Evolutionary conservation across 2,113 vertebrate species (phyloP), one percentile per base, ranked within the genome.

Genomic region (Amblyornis subalaris): DNA sequence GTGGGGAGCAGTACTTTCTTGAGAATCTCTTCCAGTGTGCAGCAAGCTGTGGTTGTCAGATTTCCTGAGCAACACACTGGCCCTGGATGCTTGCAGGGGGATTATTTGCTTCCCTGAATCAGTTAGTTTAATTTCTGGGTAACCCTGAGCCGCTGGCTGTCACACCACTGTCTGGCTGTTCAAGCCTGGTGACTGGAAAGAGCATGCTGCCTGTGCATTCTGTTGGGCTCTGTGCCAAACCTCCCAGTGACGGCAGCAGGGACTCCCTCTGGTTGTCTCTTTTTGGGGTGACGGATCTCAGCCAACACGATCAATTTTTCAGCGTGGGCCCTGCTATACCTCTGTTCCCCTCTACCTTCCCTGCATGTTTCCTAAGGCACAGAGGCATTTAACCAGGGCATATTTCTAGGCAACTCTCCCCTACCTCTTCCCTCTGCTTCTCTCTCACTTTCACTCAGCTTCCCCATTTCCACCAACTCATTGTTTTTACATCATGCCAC

Each of bases 171-270:
- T 47, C n/a, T 66, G 35, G 20, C 53, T 86, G 38, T 47, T 67
- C 14, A n/a, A 8, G 60, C 24, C 33, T 0, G 0, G 38, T 18
- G 20, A 36, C 29, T n/a, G 35, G 48, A 55, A 47, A 62, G n/a
- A 2, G 2, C 40, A n/a, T 0, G 0, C 22, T 66, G 42, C 22
- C 19, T 10, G 3, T 40, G 35, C 35, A 5, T 4, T 2, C 33
- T 61, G 0, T 42, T 67, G 48, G 7, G 24, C 29, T 76, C 54
- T 70, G 15, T 47, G 29, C 73, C 36, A 72, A 21, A 67, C 47
- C 13, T 74, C 20, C 38, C 6, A 9, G 47, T 54, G 61, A 47
- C 45, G 35, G 48, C 19, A 47, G 21, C 33, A 64, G 10, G 20
- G 15, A 50, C 19, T 14, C 9, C 6, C 25, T 53, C 50, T 1